These are phyloP conservation scores for Myotis brandtii DNA, from an alignment of 2,113 vertebrate species.

Conservation along the genomic window DNA sequence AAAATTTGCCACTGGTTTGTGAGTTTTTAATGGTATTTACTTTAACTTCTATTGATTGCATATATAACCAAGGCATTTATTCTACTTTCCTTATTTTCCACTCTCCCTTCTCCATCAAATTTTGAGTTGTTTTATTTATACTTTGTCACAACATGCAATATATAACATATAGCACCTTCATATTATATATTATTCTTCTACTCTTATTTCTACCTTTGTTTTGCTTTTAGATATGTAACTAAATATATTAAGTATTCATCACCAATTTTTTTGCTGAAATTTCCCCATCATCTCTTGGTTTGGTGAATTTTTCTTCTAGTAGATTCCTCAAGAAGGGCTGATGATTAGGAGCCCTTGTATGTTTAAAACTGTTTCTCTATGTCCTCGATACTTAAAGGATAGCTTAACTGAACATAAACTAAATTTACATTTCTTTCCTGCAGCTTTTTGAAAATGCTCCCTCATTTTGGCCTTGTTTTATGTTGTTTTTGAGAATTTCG, in stretches of 20 bases:
- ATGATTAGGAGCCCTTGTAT: background rate
- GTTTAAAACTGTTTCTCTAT: background rate
- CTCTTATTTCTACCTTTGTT: background rate
- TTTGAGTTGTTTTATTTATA: slow-evolving; percentile 12
- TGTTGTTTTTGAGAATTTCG: background rate
- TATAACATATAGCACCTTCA: background rate
- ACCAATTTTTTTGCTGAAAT: background rate
- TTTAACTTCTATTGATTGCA: background rate
- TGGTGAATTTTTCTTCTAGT: background rate
- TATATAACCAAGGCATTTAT: background rate
- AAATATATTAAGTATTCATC: background rate
- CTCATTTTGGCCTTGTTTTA: background rate
- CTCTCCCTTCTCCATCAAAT: background rate
- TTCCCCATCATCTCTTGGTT: background rate
- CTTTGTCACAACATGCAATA: background rate
- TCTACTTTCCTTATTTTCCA: background rate
- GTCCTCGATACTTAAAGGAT: background rate
- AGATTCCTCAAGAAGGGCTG: background rate
- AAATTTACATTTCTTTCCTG: background rate
- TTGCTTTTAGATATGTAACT: background rate
- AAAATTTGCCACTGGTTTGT: slow-evolving; percentile 36
- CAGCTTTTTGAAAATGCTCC: background rate
- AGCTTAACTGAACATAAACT: background rate
- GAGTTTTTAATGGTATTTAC: background rate
- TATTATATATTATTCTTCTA: background rate